These are phyloP conservation scores for Petrocephalus schoutedeni DNA, from an alignment of 2,797 vertebrate species.

Conservation along the genomic window DNA sequence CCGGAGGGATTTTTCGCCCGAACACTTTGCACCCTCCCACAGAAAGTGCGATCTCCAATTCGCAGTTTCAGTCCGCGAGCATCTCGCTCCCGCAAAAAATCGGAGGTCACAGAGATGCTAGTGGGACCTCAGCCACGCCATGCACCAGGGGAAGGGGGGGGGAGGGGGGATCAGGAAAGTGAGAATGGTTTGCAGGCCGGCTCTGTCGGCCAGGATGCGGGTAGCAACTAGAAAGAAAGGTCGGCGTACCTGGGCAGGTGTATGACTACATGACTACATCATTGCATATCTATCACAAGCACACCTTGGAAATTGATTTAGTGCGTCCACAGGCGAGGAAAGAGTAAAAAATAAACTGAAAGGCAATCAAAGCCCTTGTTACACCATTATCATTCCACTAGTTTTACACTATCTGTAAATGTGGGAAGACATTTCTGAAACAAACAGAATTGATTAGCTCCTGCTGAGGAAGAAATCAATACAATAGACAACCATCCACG, in stretches of 20 bases:
- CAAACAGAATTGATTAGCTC: constrained; percentile 19
- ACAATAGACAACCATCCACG: constrained; percentile 9
- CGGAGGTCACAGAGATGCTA: background rate
- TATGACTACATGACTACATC: background rate
- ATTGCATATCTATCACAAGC: background rate
- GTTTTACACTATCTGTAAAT: constrained; percentile 15
- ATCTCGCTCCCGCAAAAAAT: background rate
- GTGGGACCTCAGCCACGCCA: background rate
- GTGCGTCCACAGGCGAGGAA: background rate
- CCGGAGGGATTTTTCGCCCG: constrained; percentile 3
- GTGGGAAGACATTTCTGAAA: constrained; percentile 24
- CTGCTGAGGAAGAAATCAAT: constrained; percentile 9
- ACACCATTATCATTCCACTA: background rate
- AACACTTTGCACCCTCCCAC: constrained; percentile 10
- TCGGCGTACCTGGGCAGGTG: background rate
- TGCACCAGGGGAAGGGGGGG: background rate
- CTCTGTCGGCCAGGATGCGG: background rate
- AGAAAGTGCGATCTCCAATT: background rate
- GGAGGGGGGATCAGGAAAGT: background rate
- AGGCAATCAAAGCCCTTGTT: background rate
- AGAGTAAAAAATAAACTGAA: background rate
- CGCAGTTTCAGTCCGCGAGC: background rate
- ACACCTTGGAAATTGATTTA: background rate
- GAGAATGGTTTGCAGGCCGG: background rate
- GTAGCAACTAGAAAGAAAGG: background rate